These are phyloP conservation scores for Rhopalosiphum nymphaeae DNA, from an alignment of 2,888 invertebrate genomes.

Conservation along the genomic window DNA sequence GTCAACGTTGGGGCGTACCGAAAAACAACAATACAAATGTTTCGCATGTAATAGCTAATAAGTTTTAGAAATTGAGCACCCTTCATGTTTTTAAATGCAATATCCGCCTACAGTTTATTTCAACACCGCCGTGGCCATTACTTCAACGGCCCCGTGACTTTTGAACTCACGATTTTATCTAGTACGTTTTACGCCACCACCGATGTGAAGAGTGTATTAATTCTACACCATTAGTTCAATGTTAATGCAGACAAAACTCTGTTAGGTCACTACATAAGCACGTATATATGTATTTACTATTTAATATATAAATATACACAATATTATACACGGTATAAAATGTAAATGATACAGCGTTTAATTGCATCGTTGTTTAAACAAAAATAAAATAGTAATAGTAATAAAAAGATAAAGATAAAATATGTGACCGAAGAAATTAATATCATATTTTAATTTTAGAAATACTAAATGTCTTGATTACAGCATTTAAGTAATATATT, in stretches of 20 bases:
- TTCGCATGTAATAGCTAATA: slow-evolving; percentile 54
- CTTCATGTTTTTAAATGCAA: slow-evolving; percentile 59
- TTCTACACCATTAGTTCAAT: slow-evolving; percentile 49
- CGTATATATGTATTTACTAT: not conserved
- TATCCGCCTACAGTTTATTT: slow-evolving; percentile 46
- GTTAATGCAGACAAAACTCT: slow-evolving; percentile 44
- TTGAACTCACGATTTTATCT: slow-evolving; percentile 49
- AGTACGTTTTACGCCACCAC: not conserved
- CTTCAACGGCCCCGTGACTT: slow-evolving; percentile 29
- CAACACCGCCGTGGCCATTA: slow-evolving; percentile 36
- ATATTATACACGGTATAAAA: not conserved
- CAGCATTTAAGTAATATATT: slow-evolving; percentile 20
- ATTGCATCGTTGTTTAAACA: slow-evolving; percentile 9
- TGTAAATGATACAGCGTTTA: not conserved
- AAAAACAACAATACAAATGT: slow-evolving; percentile 51
- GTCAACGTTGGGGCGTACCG: slow-evolving; percentile 27
- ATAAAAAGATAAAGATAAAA: slow-evolving; percentile 26
- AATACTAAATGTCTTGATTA: slow-evolving; percentile 39
- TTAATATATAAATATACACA: not conserved
- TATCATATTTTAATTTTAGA: slow-evolving; percentile 41
- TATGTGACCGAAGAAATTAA: slow-evolving; percentile 9
- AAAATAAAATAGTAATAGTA: not conserved
- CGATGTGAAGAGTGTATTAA: slow-evolving; percentile 10
- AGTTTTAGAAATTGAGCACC: slow-evolving; percentile 47
- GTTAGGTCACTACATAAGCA: not conserved